These are phyloP conservation scores for Mythimna lalbum DNA, from an alignment of 2,888 invertebrate genomes.

Conservation along the genomic window DNA sequence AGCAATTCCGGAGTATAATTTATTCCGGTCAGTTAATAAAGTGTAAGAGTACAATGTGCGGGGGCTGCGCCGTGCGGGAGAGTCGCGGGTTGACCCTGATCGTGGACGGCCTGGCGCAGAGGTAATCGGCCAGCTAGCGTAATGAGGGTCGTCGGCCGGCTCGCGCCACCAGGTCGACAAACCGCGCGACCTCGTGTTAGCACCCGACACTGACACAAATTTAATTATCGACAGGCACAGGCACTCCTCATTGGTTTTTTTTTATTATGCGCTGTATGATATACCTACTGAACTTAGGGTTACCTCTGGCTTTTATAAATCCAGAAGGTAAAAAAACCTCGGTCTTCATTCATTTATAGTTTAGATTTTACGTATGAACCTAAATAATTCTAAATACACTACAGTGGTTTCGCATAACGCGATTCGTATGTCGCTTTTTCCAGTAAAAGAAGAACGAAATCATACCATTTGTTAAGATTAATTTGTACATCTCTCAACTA, in stretches of 20 bases:
- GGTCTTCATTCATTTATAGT: no score
- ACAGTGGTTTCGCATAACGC: no score
- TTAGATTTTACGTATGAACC: no score
- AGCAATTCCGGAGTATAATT: constrained; percentile 53
- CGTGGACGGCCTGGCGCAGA: constrained; percentile 56
- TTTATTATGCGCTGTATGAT: constrained; percentile 27
- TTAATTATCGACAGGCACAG: constrained; percentile 54
- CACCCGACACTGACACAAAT: constrained; percentile 55
- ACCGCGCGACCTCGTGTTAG: constrained; percentile 55
- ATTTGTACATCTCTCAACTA: no score
- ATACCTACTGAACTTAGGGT: neutral
- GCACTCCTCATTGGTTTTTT: constrained; percentile 38
- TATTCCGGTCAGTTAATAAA: constrained; percentile 60
- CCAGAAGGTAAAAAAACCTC: no score
- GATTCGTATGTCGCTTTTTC: no score
- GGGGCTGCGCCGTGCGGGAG: constrained; percentile 55
- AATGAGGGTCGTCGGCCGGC: constrained; percentile 67
- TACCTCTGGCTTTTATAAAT: no score
- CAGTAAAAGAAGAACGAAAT: no score
- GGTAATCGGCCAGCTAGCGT: constrained; percentile 61
- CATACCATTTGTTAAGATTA: no score
- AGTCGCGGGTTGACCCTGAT: constrained; percentile 67
- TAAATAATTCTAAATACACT: no score
- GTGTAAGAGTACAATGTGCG: constrained; percentile 61
- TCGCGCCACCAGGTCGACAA: constrained; percentile 61